Evolutionary conservation across 2,888 invertebrate genomes (phyloP), one percentile per base, ranked within the genome.

Genomic region (Lasioglossum marginatum): DNA sequence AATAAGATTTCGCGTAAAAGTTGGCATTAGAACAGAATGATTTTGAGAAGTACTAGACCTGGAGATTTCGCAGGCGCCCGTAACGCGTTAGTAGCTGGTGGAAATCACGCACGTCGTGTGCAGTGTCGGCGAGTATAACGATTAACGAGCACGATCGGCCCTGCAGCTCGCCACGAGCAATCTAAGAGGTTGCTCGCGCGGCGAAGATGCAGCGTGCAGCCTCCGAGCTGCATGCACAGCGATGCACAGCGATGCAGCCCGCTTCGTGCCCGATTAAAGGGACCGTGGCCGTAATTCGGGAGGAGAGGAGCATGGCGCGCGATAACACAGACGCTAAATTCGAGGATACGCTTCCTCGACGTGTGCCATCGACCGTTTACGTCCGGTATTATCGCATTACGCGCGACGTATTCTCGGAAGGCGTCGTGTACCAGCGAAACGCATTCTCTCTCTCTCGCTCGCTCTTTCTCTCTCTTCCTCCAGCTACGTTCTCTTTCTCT

Each of bases 251-350:
- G 31, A 63, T 63, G 63, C 19, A 31, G 77, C 23, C 71, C 34
- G 72, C 82, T 82, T 87, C 86, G 79, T 31, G 5, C 68, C 34
- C 80, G 87, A 87, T 87, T 87, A 87, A 78, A 87, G 87, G 76
- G 79, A 43, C 60, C 37, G 66, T 63, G 82, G 70, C 66, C 82
- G 66, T 85, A 86, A 86, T 81, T 86, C 78, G 40, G 40, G 48
- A 78, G 78, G 86, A 81, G 34, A 77, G 43, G 43, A 72, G 76
- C 63, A 60, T 40, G 52, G 16, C 48, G 60, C 75, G 76, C 81
- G 86, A 78, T 76, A 86, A 82, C 86, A 37, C 76, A 76, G 86
- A 68, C 77, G 86, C 34, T 82, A 86, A 86, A 86, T 82, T 86
- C 82, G 75, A 60, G 78, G 52, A 81, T 52, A 81, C 71, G 60